phyloP scores from a whole-genome alignment of 2,797 vertebrate genomes.

The Meda fulgida region DNA sequence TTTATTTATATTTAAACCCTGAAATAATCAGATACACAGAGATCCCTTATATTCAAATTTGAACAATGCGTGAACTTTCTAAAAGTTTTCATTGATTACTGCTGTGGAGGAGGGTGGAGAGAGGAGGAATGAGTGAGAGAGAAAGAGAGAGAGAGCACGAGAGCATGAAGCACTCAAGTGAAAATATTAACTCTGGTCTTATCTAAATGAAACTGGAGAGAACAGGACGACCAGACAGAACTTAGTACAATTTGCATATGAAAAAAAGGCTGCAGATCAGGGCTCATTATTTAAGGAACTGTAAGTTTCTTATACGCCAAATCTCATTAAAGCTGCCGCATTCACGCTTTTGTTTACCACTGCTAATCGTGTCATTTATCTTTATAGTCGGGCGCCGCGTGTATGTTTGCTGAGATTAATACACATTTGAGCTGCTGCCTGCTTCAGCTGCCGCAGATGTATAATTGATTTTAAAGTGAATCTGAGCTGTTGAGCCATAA shows the following conservation, averaged over 20 bases:
- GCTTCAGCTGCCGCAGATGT: constrained; percentile 69
- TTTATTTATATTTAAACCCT: constrained; percentile 48
- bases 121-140: constrained; percentile 62
- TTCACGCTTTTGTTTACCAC: constrained; percentile 65
- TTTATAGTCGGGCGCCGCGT: constrained; percentile 69
- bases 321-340: constrained; percentile 65
- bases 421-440: constrained; percentile 63
- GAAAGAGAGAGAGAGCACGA: constrained; percentile 27
- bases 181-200: constrained; percentile 78
- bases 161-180: constrained; percentile 69
- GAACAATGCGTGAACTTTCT: constrained; percentile 78
- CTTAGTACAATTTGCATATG: constrained; percentile 68
- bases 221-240: constrained; percentile 68
- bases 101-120: constrained; percentile 63
- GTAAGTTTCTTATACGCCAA: constrained; percentile 69
- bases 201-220: constrained; percentile 70
- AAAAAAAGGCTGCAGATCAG: constrained; percentile 61
- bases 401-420: constrained; percentile 73
- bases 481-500: constrained; percentile 71
- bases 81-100: constrained; percentile 75
- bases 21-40: neutral
- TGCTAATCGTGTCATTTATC: constrained; percentile 72
- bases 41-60: constrained; percentile 65
- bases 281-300: constrained; percentile 71
- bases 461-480: constrained; percentile 73